phyloP scores from a whole-genome alignment of 2,113 vertebrate species.

The Calonectris borealis region DNA sequence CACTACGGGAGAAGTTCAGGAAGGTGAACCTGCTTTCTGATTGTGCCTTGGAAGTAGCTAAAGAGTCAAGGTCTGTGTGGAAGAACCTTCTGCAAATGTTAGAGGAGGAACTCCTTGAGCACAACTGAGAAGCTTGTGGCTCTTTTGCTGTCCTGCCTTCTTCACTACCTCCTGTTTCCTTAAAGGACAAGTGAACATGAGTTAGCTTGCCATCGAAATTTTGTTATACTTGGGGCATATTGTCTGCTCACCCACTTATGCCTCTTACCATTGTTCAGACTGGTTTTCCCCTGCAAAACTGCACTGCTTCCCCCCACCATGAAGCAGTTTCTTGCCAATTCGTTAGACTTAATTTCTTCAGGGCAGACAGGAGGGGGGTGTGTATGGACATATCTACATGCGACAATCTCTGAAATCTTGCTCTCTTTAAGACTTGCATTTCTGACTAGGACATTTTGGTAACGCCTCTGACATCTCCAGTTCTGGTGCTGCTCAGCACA shows the following conservation, averaged over 20 bases:
- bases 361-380: neutral
- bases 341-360: neutral
- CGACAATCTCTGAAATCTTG: neutral
- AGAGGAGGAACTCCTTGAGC: neutral
- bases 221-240: neutral
- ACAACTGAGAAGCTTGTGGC: neutral
- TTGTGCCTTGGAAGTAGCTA: neutral
- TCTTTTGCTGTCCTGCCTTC: neutral
- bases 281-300: neutral
- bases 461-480: neutral
- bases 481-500: neutral
- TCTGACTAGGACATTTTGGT: neutral
- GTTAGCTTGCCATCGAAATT: neutral
- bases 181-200: neutral
- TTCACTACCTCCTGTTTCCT: neutral
- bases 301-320: no score
- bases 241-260: neutral
- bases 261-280: neutral
- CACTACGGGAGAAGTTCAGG: neutral
- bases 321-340: neutral
- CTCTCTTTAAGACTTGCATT: neutral
- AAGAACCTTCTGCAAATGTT: neutral
- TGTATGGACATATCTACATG: neutral
- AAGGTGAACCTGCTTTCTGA: neutral
- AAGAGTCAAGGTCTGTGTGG: neutral